Percentiles rank a stretch among this genome's conserved stretches.
phyloP scores from a whole-genome alignment of 2,888 invertebrate species.

The Drosophila tripunctata region DNA sequence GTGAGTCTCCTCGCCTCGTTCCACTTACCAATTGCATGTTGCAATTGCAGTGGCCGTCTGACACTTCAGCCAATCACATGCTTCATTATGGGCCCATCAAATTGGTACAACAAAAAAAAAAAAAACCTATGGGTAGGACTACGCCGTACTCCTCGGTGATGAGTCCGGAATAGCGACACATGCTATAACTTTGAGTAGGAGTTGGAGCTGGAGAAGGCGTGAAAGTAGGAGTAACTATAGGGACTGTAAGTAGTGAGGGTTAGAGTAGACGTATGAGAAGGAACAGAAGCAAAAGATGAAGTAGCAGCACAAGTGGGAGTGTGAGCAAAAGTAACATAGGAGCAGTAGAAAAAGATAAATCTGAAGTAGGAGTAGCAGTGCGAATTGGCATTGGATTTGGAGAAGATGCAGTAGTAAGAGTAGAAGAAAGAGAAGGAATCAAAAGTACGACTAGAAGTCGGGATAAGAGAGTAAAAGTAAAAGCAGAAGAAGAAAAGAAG shows the following conservation, averaged over 20 bases:
- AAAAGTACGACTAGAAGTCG: too few species aligned
- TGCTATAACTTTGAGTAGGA: not conserved
- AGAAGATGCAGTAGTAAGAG: too few species aligned
- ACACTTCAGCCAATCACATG: constrained; percentile 75
- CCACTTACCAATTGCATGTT: constrained; percentile 2
- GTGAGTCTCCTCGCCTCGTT: not conserved
- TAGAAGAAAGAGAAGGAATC: too few species aligned
- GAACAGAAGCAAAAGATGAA: too few species aligned
- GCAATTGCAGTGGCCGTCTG: constrained; percentile 36
- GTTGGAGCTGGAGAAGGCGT: too few species aligned
- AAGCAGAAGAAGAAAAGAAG: too few species aligned
- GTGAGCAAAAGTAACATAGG: not conserved
- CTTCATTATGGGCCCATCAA: constrained; percentile 73
- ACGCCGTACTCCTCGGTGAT: not conserved
- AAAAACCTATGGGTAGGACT: not conserved
- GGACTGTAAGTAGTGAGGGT: too few species aligned
- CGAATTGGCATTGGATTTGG: too few species aligned
- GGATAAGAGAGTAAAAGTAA: too few species aligned
- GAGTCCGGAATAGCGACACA: constrained; percentile 6
- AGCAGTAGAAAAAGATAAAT: too few species aligned
- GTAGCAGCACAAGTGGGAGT: not conserved
- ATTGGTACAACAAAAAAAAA: not conserved
- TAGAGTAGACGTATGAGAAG: too few species aligned
- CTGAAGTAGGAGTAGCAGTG: not conserved
- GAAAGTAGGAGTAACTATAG: too few species aligned